phyloP scores from a whole-genome alignment of 2,888 invertebrate genomes.

The Epinotia demarniana region DNA sequence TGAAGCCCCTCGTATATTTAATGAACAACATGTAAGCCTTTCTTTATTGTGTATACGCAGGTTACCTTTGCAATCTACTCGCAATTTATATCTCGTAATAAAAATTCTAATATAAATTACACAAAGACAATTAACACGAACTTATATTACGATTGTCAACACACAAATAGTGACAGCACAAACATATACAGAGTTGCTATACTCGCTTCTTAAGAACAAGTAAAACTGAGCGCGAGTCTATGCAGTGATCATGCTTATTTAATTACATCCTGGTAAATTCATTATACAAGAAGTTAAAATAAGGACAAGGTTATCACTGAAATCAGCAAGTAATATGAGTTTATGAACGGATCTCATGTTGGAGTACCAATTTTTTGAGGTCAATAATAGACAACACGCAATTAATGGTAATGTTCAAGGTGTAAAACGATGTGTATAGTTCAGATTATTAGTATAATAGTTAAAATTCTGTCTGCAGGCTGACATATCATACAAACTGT shows the following conservation, averaged over 20 bases:
- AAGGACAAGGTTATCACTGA: constrained; percentile 27
- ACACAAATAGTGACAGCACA: neutral
- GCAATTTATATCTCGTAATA: neutral
- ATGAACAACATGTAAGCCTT: neutral
- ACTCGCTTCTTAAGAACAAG: neutral
- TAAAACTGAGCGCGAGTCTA: neutral
- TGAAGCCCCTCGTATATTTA: neutral
- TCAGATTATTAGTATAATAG: too few species aligned
- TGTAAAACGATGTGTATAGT: too few species aligned
- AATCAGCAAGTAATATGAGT: neutral
- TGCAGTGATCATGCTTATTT: neutral
- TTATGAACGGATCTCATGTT: constrained; percentile 1
- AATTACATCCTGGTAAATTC: constrained; percentile 16
- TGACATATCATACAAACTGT: too few species aligned
- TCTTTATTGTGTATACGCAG: too few species aligned
- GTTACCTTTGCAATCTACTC: neutral
- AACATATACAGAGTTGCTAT: neutral
- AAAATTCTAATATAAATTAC: constrained; percentile 3
- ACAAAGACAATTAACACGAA: constrained; percentile 8
- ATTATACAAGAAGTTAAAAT: constrained; percentile 21
- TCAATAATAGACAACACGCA: constrained; percentile 7
- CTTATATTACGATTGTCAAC: neutral
- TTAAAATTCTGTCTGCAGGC: too few species aligned
- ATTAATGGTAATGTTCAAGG: neutral
- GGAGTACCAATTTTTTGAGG: neutral